Evolutionary conservation across 2,113 vertebrate species (phyloP), one percentile per base, ranked within the genome.

Genomic region (Pangasianodon gigas): DNA sequence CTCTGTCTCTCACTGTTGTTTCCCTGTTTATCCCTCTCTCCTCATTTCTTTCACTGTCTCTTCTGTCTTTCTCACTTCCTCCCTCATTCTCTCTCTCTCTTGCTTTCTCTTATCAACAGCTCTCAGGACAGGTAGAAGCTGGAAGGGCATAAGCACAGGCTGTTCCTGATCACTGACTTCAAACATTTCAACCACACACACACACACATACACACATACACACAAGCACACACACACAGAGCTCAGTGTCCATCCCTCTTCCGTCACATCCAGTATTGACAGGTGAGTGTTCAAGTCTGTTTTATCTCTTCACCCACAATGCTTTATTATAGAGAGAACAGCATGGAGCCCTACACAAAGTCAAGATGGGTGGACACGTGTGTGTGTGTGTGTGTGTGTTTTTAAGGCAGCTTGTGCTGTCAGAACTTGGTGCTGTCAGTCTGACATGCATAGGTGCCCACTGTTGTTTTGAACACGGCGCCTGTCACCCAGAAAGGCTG

Each of bases 61-160:
- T 54, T 7, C 37, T 54, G 21, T 71, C 81, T 54, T 41, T 52
- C 89, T 58, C 67, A 16, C 52, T 81, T 26, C 8, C 77, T 80
- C 32, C 2, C 44, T 24, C 56, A 24, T 51, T 51, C 71, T 67
- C 48, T 48, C 44, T 29, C 26, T 58, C 52, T 62, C 32, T 75
- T 24, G n/a, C 54, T 29, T 3, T 1, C 51, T 93, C 94, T 96
- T 95, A 96, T 96, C 95, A 87, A 90, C 84, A 88, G 90, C 91
- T 92, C 88, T 92, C 95, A 96, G 95, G 93, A 93, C 91, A 91
- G 91, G 91, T 91, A 93, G 90, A 93, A 93, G 71, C 88, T 93
- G 90, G 90, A 91, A 89, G 92, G 60, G 91, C 94, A 90, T 94
- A 93, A 94, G 93, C 93, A 89, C 92, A 92, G 81, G 86, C 81